Evolutionary conservation across 2,888 invertebrate species (phyloP).

Genomic region (Meiosimyza decipiens): DNA sequence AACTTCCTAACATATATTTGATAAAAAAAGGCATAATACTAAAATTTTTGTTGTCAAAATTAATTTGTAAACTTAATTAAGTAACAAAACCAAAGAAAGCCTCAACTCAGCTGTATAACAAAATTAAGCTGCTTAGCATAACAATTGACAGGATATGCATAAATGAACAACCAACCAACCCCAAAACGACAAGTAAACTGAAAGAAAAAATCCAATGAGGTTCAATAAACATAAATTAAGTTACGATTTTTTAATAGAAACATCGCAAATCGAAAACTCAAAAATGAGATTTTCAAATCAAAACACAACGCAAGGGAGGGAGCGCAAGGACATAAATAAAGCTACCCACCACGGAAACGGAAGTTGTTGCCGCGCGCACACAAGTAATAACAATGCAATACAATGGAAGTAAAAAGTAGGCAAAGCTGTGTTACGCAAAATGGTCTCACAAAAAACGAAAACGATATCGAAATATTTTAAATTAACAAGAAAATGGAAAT

Average conservation of each 20-base stretch:
- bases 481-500: constrained; percentile 28
- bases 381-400: constrained; percentile 1
- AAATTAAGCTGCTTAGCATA: too few species aligned
- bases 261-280: constrained; percentile 22
- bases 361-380: background rate
- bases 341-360: constrained; percentile 9
- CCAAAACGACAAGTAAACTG: too few species aligned
- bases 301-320: background rate
- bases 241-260: constrained; percentile 25
- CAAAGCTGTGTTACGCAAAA: background rate
- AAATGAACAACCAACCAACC: background rate
- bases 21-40: too few species aligned
- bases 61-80: too few species aligned
- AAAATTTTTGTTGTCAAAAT: too few species aligned
- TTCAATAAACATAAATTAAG: constrained; percentile 25
- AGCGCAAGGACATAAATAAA: constrained; percentile 6
- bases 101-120: too few species aligned
- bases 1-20: too few species aligned
- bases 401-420: background rate
- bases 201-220: background rate
- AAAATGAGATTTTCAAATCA: background rate
- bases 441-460: background rate
- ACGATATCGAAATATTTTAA: background rate
- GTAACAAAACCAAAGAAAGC: too few species aligned
- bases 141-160: too few species aligned